Conservation (phyloP, 2,113 vertebrate species). For the Stictonetta naevosa region DNA sequence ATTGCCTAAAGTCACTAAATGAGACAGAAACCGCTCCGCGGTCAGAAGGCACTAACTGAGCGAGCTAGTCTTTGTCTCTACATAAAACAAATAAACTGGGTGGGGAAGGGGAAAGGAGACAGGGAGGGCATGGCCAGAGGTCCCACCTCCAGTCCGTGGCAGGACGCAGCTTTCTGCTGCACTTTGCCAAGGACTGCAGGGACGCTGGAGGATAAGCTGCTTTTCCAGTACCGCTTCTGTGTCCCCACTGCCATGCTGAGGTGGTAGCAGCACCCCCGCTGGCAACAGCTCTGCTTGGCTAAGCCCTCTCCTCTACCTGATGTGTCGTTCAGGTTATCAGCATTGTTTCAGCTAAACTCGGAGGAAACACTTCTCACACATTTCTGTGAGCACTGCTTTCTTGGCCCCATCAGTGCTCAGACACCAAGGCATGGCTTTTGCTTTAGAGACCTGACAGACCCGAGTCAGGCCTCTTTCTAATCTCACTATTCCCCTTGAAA, state of each 20-base stretch:
- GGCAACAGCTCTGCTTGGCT: not conserved
- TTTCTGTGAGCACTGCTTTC: accelerated
- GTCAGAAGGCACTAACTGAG: not conserved
- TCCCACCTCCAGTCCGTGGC: not conserved
- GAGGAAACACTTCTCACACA: not conserved
- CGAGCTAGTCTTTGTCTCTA: not conserved
- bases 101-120: not conserved
- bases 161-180: not conserved
- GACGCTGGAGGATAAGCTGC: not conserved
- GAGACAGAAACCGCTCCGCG: constrained; percentile 8
- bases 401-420: not conserved
- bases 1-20: constrained; percentile 36
- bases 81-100: not conserved
- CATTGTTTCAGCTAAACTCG: not conserved
- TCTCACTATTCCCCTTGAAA: not conserved
- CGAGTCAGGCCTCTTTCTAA: not conserved
- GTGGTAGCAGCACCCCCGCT: not conserved
- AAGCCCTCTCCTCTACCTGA: not conserved
- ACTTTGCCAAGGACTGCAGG: not conserved
- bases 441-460: not conserved
- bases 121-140: accelerated
- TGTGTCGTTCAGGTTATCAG: not conserved
- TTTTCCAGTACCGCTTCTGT: not conserved
- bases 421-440: not conserved
- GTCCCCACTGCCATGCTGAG: not conserved